A percentile compares a stretch with the other conserved stretches of the same genome.
Evolutionary conservation across 1,140 invertebrate genomes (phyloP).

Genomic region (Brachionus rotundiformis): DNA sequence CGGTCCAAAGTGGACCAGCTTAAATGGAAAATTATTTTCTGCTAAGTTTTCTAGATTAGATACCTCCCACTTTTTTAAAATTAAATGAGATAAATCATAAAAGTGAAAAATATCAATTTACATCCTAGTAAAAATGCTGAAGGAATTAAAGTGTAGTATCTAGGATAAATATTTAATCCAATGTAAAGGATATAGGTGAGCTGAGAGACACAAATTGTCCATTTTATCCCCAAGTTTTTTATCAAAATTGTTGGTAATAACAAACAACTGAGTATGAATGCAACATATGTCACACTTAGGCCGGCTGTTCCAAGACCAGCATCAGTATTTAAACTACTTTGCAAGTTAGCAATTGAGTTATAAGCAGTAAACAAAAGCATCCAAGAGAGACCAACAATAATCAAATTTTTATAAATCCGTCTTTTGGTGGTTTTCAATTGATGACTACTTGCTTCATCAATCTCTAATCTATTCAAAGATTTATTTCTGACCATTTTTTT

Average conservation of each 20-base stretch:
- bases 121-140: slow-evolving; percentile 79
- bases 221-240: slow-evolving; percentile 85
- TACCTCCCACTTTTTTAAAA: slow-evolving; percentile 37
- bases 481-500: background rate
- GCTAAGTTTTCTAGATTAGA: background rate
- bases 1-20: slow-evolving; percentile 92
- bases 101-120: slow-evolving; percentile 64
- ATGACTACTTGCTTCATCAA: background rate
- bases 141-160: slow-evolving; percentile 64
- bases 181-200: slow-evolving; percentile 89
- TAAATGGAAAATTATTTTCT: background rate
- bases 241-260: slow-evolving; percentile 82
- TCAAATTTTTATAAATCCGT: slow-evolving; percentile 8
- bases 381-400: slow-evolving; percentile 27
- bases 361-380: slow-evolving; percentile 37
- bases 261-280: slow-evolving; percentile 84
- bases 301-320: slow-evolving; percentile 57
- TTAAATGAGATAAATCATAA: background rate
- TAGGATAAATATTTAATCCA: slow-evolving; percentile 84
- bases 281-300: slow-evolving; percentile 80
- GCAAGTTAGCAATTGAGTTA: slow-evolving; percentile 28
- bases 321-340: slow-evolving; percentile 36
- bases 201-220: slow-evolving; percentile 87
- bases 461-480: background rate
- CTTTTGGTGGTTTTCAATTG: background rate